Evolutionary conservation across 1,140 invertebrate genomes (phyloP).

Genomic region (Drosophila asahinai): DNA sequence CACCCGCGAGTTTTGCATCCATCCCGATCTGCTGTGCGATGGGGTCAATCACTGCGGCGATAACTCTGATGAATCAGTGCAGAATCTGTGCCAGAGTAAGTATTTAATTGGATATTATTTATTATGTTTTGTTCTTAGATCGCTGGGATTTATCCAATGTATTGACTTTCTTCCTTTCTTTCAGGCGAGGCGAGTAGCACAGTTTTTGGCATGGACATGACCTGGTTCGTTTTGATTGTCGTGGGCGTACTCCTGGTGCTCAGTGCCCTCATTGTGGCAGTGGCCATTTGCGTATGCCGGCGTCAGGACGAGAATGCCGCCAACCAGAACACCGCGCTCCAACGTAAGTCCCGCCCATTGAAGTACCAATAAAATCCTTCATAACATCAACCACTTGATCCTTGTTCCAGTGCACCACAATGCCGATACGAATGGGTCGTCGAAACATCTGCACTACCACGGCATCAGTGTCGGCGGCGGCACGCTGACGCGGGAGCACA

Average conservation of each 20-base stretch:
- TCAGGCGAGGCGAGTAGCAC: slow-evolving; percentile 90
- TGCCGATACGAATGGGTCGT: slow-evolving; percentile 92
- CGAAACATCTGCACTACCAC: slow-evolving; percentile 87
- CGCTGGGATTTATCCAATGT: too few relatives aligned
- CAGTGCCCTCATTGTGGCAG: slow-evolving; percentile 88
- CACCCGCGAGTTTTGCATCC: slow-evolving; percentile 94
- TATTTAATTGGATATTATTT: background rate
- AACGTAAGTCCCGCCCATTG: slow-evolving; percentile 45
- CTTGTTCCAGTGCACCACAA: slow-evolving; percentile 90
- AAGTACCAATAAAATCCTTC: too few relatives aligned
- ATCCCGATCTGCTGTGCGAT: slow-evolving; percentile 94
- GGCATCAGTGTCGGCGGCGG: slow-evolving; percentile 78
- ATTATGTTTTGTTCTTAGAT: too few relatives aligned
- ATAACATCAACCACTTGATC: background rate
- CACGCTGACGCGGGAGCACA: slow-evolving; percentile 84
- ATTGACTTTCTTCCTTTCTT: too few relatives aligned
- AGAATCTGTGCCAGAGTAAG: slow-evolving; percentile 93
- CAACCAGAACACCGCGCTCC: slow-evolving; percentile 84
- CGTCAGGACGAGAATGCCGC: slow-evolving; percentile 87
- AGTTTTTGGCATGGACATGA: slow-evolving; percentile 90
- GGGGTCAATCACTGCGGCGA: slow-evolving; percentile 96
- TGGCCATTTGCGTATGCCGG: slow-evolving; percentile 91
- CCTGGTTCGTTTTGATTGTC: slow-evolving; percentile 90
- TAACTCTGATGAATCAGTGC: slow-evolving; percentile 94
- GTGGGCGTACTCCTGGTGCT: slow-evolving; percentile 89